Base-by-base conservation (phyloP, 2,113 vertebrate species). In the Tonatia bakeri region DNA sequence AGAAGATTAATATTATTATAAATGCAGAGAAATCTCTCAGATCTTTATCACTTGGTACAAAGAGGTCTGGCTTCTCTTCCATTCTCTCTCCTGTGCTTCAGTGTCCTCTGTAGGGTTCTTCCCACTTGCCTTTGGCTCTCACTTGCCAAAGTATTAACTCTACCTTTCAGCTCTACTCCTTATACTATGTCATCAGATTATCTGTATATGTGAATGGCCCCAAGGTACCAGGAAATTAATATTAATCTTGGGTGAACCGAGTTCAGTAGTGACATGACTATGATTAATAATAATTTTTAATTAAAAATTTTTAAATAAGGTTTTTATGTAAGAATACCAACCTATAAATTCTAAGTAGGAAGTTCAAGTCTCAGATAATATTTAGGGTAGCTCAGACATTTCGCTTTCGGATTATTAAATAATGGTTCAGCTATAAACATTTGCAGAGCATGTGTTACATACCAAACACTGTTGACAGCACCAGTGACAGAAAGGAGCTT, bases 1-100 rank as follows among this genome's bases (percentile, higher is more conserved):
- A 59, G 33, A 33, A 40, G 31, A 65, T 90, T 93, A n/a, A n/a
- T 96, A 65, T 72, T 95, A 91, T 52, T 91, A 72, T 19, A 94
- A 94, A 52, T 89, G 64, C 59, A 91, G 65, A 67, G 70, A 95
- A 95, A 72, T 92, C 33, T 96, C 67, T 76, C 77, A 85, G 28
- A 72, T 83, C 52, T 77, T 94, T 56, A 40, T 91, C 59, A 7
- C 36, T 15, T 76, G 61, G 72, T 83, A 56, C 59, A 80, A 47
- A 83, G 38, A 89, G 33, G 24, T 73, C 52, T 91, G 38, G 36
- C 50, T 90, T 70, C 50, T 92, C 67, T 88, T 75, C 9, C 45
- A 79, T 91, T 91, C 52, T 64, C 8, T 90, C 80, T 50, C 50
- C 56, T 87, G 33, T 1, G 36, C 17, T 83, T 19, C 14, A 56